Base-by-base conservation (phyloP, 1,140 invertebrate species). In the Drosophila fuyamai region DNA sequence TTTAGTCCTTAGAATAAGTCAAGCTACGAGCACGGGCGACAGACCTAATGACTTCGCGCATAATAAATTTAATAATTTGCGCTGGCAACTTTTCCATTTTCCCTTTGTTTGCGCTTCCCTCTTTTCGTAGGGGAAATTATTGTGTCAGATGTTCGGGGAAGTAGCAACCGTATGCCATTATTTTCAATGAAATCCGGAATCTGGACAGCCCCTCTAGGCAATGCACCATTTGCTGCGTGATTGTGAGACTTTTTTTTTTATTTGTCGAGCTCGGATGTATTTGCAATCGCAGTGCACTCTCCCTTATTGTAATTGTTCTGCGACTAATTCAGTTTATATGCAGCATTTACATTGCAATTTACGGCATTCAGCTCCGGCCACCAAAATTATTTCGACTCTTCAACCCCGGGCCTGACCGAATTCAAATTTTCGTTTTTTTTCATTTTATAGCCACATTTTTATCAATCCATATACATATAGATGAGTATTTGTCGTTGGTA, bases 331-430 rank as follows among this genome's bases (percentile, higher is more conserved):
- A 70, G 81, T 78, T 85, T 85, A 80, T 88, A 80, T 88, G 63
- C 83, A 70, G 83, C 83, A 88, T 83, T 88, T 88, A 88, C 83
- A 88, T 88, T 88, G 83, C 83, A 88, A 88, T 88, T 88, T 88
- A 88, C 66, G 67, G 63, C 56, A 36, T 38, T 43, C 44, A 38
- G 38, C 38, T 16, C 38, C 2, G 54, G 56, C 46, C 63, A 43
- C 35, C 43, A 23, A 36, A 67, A 50, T 71, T 41, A 58, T 50
- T 71, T 71, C 73, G 73, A 76, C 73, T 85, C 85, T 68, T 81
- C 81, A 80, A 86, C 83, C 83, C 83, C 71, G 70, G 48, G 9
- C 65, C 65, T 29, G 32, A n/a, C 14, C 29, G 29, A 41, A 65
- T 59, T 57, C 35, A 47, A 46, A 84, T 84, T 58, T 76, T 84